phyloP scores from a whole-genome alignment of 2,888 invertebrate genomes.

The Patella pellucida region DNA sequence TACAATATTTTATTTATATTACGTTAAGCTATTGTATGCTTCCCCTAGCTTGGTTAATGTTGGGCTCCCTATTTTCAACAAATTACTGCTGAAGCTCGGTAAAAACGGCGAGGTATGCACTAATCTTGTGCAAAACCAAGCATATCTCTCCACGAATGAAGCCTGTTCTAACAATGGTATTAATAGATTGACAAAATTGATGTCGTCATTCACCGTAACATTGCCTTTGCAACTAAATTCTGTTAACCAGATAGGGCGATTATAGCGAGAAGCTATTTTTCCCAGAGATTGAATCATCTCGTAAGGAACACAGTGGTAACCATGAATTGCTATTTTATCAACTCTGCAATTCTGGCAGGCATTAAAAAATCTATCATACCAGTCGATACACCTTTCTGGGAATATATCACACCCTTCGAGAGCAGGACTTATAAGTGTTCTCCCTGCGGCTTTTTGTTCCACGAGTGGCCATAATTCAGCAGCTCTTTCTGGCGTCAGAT shows the following conservation, averaged over 20 bases:
- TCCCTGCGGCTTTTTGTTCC: constrained; percentile 23
- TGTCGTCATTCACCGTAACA: constrained; percentile 10
- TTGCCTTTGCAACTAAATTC: constrained; percentile 31
- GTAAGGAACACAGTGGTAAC: constrained; percentile 15
- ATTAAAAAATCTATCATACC: constrained; percentile 18
- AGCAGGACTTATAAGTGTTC: constrained; percentile 14
- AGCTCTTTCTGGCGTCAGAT: constrained; percentile 40
- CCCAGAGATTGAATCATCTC: constrained; percentile 13
- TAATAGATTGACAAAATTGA: constrained; percentile 24
- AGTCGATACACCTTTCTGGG: constrained; percentile 5
- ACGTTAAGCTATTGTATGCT: constrained; percentile 23
- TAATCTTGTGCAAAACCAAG: constrained; percentile 30
- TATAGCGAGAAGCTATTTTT: constrained; percentile 22
- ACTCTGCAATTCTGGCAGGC: constrained; percentile 10
- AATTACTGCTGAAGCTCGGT: constrained; percentile 26
- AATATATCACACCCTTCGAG: constrained; percentile 10
- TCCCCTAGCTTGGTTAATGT: constrained; percentile 32
- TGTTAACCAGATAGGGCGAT: constrained; percentile 32
- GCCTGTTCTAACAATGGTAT: constrained; percentile 33
- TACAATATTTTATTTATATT: too few relatives aligned
- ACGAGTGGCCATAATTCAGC: constrained; percentile 42
- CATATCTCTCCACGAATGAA: constrained; percentile 28
- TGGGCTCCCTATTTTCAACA: constrained; percentile 28
- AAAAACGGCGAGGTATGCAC: constrained; percentile 14
- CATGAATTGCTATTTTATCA: constrained; percentile 16